Conservation (phyloP, 2,797 vertebrate species). For the Mus minutoides region DNA sequence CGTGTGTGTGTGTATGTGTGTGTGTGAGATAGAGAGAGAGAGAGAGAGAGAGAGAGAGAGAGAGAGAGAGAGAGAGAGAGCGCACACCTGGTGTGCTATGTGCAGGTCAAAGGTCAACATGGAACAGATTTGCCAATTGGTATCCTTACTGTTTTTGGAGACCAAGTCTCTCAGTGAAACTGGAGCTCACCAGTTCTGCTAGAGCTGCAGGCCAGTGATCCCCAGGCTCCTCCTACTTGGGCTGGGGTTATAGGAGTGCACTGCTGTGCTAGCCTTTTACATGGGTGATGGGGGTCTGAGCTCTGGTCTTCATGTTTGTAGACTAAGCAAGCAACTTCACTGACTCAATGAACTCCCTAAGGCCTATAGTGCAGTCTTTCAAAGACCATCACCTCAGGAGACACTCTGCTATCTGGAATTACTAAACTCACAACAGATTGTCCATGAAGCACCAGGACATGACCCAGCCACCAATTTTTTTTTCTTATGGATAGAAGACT, state of each 20-base stretch:
- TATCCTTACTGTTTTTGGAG: not conserved
- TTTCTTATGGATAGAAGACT: not conserved
- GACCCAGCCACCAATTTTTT: not conserved
- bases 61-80: too few relatives aligned
- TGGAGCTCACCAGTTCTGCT: not conserved
- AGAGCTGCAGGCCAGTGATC: not conserved
- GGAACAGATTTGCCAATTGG: not conserved
- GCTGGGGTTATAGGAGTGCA: not conserved
- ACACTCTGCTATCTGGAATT: not conserved
- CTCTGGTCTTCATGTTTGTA: not conserved
- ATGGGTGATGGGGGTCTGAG: not conserved
- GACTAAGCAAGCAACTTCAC: not conserved
- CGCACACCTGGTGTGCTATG: not conserved
- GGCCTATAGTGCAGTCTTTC: not conserved
- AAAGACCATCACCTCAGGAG: not conserved
- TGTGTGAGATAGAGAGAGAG: not conserved
- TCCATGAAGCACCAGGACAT: not conserved
- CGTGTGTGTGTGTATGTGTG: not conserved
- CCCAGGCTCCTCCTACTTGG: not conserved
- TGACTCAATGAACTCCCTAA: not conserved
- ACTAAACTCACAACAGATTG: not conserved
- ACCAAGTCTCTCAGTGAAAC: not conserved
- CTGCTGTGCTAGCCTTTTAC: not conserved
- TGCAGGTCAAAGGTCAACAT: not conserved
- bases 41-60: too few relatives aligned